phyloP scores from a whole-genome alignment of 2,797 vertebrate genomes.

The Trichosurus vulpecula region DNA sequence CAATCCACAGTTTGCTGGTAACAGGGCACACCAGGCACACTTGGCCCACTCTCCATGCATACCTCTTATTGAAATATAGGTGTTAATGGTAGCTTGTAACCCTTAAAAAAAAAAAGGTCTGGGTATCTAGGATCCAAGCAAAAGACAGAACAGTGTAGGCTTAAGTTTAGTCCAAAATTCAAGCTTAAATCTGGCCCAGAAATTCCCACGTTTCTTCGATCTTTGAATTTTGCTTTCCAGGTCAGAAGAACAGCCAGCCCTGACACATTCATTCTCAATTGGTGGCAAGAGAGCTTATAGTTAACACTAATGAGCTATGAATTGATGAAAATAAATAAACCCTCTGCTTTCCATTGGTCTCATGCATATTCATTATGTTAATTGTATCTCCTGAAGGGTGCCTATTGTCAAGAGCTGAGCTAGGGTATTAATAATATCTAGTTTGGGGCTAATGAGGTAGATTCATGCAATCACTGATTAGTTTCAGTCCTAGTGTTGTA shows the following conservation, averaged over 20 bases:
- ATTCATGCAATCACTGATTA: not conserved
- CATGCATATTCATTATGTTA: slow-evolving; percentile 76
- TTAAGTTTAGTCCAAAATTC: slow-evolving; percentile 45
- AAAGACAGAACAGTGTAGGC: not conserved
- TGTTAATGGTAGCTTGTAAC: not conserved
- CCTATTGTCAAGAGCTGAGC: slow-evolving; percentile 59
- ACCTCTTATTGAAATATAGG: not conserved
- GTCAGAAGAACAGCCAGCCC: slow-evolving; percentile 64
- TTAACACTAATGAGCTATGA: slow-evolving; percentile 72
- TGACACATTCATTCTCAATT: slow-evolving; percentile 71
- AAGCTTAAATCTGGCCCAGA: slow-evolving; percentile 43
- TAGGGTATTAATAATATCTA: slow-evolving; percentile 41
- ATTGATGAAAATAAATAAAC: slow-evolving; percentile 68
- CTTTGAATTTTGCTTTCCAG: slow-evolving; percentile 62
- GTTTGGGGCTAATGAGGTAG: slow-evolving; percentile 42
- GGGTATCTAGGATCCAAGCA: not conserved
- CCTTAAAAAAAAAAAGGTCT: not conserved
- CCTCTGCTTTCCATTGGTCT: slow-evolving; percentile 71
- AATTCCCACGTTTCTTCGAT: slow-evolving; percentile 68
- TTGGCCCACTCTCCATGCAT: not conserved
- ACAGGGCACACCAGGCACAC: not conserved
- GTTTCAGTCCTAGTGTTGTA: not conserved
- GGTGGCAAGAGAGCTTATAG: slow-evolving; percentile 53
- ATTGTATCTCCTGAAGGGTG: slow-evolving; percentile 73
- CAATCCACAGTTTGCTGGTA: not conserved